Conservation (phyloP, 2,888 invertebrate genomes). For the Melangyna quadrimaculata region DNA sequence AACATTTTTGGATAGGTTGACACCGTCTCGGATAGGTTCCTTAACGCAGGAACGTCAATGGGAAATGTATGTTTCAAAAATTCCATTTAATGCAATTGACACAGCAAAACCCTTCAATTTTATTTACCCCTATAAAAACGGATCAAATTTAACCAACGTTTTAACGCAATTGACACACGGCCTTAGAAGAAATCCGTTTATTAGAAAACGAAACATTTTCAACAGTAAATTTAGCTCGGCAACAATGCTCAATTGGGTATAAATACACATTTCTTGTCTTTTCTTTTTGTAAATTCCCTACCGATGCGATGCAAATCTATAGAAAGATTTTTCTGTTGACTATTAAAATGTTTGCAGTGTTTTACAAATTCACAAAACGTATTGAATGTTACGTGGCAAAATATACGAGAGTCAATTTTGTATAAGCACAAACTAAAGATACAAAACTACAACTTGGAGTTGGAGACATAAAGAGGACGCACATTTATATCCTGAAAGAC, state of each 20-base stretch:
- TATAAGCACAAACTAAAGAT: constrained; percentile 45
- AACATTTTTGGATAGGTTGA: no score
- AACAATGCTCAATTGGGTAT: background rate
- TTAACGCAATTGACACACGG: no score
- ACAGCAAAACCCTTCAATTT: no score
- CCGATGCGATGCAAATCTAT: background rate
- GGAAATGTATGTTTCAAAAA: no score
- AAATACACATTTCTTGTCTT: background rate
- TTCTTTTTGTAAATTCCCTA: background rate
- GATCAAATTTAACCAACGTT: no score
- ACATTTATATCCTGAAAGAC: constrained; percentile 39
- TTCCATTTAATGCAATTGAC: no score
- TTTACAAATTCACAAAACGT: constrained; percentile 68
- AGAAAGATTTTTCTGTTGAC: constrained; percentile 32
- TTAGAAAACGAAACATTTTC: no score
- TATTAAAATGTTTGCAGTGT: constrained; percentile 40
- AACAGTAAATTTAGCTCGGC: no score
- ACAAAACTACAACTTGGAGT: background rate
- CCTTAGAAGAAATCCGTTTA: no score
- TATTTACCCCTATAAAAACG: no score
- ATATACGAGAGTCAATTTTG: constrained; percentile 37
- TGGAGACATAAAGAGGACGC: constrained; percentile 27
- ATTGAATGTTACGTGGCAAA: constrained; percentile 55
- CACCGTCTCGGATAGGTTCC: no score
- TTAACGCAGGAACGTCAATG: no score